Percentiles rank a stretch among this genome's conserved stretches.
These are phyloP conservation scores for Telmatochromis brichardi DNA, from an alignment of 2,113 vertebrate genomes.

Conservation along the genomic window DNA sequence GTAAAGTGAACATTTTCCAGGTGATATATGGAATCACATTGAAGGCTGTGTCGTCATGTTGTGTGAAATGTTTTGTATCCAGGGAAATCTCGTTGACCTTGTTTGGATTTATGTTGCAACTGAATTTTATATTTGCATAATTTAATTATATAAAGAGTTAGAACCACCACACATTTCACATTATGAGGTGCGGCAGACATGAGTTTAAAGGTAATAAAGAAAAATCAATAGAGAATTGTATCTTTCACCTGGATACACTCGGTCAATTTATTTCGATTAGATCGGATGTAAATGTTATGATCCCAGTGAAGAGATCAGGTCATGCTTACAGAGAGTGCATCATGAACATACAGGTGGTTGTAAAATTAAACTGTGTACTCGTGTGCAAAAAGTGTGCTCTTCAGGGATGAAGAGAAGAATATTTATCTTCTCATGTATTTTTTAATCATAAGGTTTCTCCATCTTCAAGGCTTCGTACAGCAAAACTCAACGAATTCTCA, in stretches of 20 bases:
- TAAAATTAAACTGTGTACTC: background rate
- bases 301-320: background rate
- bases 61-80: background rate
- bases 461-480: background rate
- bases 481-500: background rate
- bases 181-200: background rate
- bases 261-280: background rate
- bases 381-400: background rate
- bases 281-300: constrained; percentile 6
- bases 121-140: background rate
- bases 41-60: background rate
- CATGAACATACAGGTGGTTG: background rate
- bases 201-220: background rate
- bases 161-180: background rate
- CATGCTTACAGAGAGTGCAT: background rate
- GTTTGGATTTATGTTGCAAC: background rate
- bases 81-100: background rate
- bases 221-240: background rate
- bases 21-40: background rate
- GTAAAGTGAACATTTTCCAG: background rate
- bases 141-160: background rate
- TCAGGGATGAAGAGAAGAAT: background rate
- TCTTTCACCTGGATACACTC: background rate
- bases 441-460: background rate
- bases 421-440: background rate